phyloP scores from a whole-genome alignment of 1,140 invertebrate genomes.

The Ceratina australensis region DNA sequence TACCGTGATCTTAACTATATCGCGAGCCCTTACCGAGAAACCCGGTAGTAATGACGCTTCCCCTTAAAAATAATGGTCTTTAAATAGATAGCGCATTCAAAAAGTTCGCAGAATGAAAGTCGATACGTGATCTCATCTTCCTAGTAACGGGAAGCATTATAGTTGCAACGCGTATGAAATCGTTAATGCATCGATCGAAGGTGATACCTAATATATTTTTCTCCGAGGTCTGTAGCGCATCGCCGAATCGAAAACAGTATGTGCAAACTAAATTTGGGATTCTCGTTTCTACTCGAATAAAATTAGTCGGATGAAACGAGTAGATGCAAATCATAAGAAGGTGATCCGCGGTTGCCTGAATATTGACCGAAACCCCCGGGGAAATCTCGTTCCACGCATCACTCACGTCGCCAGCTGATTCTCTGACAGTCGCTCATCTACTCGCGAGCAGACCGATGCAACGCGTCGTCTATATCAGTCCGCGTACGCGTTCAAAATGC shows the following conservation, averaged over 20 bases:
- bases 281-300: too few relatives aligned
- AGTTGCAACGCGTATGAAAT: not conserved
- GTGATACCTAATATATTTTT: not conserved
- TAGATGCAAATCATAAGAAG: not conserved
- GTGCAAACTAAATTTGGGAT: too few relatives aligned
- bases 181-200: too few relatives aligned
- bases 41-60: not conserved
- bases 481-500: constrained; percentile 15
- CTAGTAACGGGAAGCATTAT: not conserved
- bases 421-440: constrained; percentile 55
- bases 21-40: not conserved
- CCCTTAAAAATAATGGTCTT: not conserved
- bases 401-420: constrained; percentile 43
- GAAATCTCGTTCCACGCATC: constrained; percentile 37
- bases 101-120: not conserved
- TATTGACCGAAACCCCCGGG: constrained; percentile 39
- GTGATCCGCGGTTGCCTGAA: constrained; percentile 37
- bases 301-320: too few relatives aligned
- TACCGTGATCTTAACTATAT: not conserved
- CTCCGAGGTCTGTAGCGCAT: too few relatives aligned
- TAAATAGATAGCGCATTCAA: constrained; percentile 6
- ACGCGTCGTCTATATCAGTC: constrained; percentile 29
- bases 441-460: constrained; percentile 37
- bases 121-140: not conserved
- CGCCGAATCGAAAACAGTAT: too few relatives aligned